Evolutionary conservation across 2,113 vertebrate species (phyloP).

Genomic region (Heterotis niloticus): DNA sequence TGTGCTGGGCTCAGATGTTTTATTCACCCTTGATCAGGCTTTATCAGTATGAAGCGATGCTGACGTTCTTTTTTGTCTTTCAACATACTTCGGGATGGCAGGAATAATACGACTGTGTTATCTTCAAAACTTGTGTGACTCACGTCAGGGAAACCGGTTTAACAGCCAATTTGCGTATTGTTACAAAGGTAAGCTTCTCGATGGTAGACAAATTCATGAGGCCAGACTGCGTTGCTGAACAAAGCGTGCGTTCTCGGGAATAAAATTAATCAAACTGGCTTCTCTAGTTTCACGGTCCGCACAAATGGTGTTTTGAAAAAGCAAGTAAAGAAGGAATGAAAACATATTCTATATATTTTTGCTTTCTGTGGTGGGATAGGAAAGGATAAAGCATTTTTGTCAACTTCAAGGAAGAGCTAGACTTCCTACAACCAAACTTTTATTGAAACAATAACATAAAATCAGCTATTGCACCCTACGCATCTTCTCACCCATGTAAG

Average conservation of each 20-base stretch:
- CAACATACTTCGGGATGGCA: background rate
- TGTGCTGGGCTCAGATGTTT: background rate
- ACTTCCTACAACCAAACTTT: background rate
- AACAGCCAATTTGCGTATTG: background rate
- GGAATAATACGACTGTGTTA: background rate
- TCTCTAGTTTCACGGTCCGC: background rate
- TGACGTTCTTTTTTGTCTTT: background rate
- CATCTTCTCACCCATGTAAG: no score
- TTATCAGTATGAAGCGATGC: background rate
- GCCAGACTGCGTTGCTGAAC: background rate
- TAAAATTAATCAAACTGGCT: conserved; percentile 4
- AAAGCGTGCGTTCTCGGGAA: background rate
- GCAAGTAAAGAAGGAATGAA: background rate
- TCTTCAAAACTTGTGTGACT: background rate
- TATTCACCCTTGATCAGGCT: background rate
- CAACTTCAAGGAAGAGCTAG: background rate
- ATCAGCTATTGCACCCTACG: no score
- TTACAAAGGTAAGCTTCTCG: background rate
- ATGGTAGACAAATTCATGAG: background rate
- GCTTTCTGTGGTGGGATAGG: background rate
- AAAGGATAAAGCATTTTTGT: background rate
- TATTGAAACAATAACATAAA: background rate
- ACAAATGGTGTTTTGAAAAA: background rate
- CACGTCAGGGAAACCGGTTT: background rate
- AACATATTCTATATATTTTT: background rate